Evolutionary conservation across 1,140 invertebrate species (phyloP).

Genomic region (Hormaphis cornu): DNA sequence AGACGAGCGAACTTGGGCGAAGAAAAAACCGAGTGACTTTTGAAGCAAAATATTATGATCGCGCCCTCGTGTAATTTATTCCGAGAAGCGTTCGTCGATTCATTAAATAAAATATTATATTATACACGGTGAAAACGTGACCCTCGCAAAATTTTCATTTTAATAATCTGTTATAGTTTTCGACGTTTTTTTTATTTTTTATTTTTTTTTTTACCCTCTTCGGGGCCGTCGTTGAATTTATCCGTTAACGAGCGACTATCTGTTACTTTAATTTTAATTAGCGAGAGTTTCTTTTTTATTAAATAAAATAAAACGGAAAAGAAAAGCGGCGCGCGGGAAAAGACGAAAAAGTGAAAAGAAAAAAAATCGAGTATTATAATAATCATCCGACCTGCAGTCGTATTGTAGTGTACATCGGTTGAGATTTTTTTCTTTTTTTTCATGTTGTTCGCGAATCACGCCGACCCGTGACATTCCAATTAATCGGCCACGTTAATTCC

Average conservation of each 20-base stretch:
- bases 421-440: constrained; percentile 28
- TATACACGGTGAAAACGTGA: constrained; percentile 23
- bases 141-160: constrained; percentile 15
- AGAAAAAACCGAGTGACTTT: constrained; percentile 2
- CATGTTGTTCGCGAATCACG: background rate
- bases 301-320: constrained; percentile 22
- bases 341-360: no score
- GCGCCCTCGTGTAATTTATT: constrained; percentile 13
- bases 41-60: constrained; percentile 9
- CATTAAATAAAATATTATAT: constrained; percentile 16
- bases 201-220: constrained; percentile 24
- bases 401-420: background rate
- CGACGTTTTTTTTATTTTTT: no score
- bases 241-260: constrained; percentile 27
- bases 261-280: constrained; percentile 29
- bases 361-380: constrained; percentile 19
- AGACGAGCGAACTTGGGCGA: background rate
- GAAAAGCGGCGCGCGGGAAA: no score
- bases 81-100: background rate
- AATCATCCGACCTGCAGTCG: constrained; percentile 20
- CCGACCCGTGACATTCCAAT: constrained; percentile 19
- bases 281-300: constrained; percentile 26
- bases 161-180: constrained; percentile 29
- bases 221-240: background rate
- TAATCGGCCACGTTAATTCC: constrained; percentile 17